These are phyloP conservation scores for Noctuana brunneofusca DNA, from an alignment of 2,888 invertebrate species.

Conservation along the genomic window DNA sequence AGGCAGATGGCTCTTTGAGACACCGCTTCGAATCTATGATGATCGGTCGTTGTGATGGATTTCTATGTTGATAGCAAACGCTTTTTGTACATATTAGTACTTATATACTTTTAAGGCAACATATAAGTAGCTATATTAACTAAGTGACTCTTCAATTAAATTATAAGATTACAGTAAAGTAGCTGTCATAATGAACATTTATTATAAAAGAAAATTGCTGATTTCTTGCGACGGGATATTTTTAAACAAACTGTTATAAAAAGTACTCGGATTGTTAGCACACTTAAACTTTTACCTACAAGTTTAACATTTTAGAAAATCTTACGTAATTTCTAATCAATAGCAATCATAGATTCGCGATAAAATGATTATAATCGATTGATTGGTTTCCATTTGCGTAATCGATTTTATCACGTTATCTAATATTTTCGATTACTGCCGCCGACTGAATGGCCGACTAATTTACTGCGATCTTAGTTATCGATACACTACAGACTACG, in stretches of 20 bases:
- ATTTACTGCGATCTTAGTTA: not conserved
- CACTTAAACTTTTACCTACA: too few species aligned
- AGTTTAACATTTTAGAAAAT: too few species aligned
- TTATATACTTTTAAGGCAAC: too few species aligned
- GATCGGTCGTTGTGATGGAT: not conserved
- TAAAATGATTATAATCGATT: slow-evolving; percentile 8
- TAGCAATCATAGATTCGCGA: slow-evolving; percentile 2
- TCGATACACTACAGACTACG: not conserved
- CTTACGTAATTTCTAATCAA: slow-evolving; percentile 4
- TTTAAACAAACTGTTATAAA: too few species aligned
- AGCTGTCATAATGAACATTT: too few species aligned
- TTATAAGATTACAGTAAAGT: too few species aligned
- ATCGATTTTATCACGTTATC: slow-evolving; percentile 13
- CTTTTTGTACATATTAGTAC: not conserved
- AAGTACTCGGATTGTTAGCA: too few species aligned
- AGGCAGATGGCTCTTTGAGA: slow-evolving; percentile 31
- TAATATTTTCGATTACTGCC: not conserved
- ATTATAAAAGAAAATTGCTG: too few species aligned
- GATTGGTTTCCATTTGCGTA: slow-evolving; percentile 14
- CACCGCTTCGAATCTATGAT: slow-evolving; percentile 13
- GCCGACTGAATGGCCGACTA: not conserved
- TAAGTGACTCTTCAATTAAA: too few species aligned
- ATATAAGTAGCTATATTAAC: too few species aligned
- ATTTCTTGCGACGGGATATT: too few species aligned
- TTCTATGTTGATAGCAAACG: not conserved